Evolutionary conservation across 1,140 invertebrate genomes (phyloP).

Genomic region (Carcinoscorpius rotundicauda): DNA sequence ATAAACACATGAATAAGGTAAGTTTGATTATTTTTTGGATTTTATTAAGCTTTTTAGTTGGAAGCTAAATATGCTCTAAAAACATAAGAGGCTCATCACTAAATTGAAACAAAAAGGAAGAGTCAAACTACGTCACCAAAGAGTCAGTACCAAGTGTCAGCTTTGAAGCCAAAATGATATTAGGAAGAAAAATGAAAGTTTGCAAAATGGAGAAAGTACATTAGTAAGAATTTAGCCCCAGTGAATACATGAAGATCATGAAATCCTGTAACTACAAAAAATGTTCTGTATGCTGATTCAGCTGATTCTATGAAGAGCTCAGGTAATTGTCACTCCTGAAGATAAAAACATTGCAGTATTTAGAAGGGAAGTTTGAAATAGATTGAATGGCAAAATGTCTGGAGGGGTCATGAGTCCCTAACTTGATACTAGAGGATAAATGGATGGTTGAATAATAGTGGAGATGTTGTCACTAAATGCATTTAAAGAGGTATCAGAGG

Average conservation of each 20-base stretch:
- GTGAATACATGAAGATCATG: slow-evolving; percentile 45
- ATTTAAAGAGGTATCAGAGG: no score
- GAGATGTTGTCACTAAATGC: no score
- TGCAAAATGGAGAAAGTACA: slow-evolving; percentile 39
- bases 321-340: slow-evolving; percentile 43
- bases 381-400: slow-evolving; percentile 46
- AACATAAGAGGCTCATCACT: slow-evolving; percentile 46
- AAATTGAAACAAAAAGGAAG: slow-evolving; percentile 52
- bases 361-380: slow-evolving; percentile 46
- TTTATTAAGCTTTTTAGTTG: no score
- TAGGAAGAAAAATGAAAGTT: slow-evolving; percentile 42
- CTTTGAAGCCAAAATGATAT: slow-evolving; percentile 56
- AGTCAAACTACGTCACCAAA: slow-evolving; percentile 60
- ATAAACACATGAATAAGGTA: no score
- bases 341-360: slow-evolving; percentile 46
- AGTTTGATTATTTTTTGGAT: no score
- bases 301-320: slow-evolving; percentile 43
- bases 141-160: slow-evolving; percentile 56
- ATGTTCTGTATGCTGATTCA: slow-evolving; percentile 49
- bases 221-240: slow-evolving; percentile 46
- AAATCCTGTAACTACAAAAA: slow-evolving; percentile 58
- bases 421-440: slow-evolving; percentile 44
- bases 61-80: no score
- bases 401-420: slow-evolving; percentile 46
- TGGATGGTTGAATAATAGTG: no score